Evolutionary conservation across 2,797 vertebrate genomes (phyloP).

Genomic region (Molossus alvarezi): DNA sequence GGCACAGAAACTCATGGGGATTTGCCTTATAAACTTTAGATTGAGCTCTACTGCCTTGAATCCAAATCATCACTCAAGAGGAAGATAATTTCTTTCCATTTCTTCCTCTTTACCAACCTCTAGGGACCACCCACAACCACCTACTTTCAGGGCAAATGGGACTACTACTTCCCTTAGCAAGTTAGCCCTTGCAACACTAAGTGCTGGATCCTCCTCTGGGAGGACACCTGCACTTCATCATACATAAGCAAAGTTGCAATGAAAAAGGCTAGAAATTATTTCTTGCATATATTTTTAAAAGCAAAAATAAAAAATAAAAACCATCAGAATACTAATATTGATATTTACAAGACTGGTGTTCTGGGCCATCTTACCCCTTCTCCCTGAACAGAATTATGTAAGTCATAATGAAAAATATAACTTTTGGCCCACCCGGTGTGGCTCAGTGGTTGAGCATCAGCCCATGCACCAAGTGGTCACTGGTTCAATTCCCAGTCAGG

Average conservation of each 20-base stretch:
- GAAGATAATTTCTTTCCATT: not conserved
- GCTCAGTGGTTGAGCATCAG: no score
- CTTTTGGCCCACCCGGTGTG: not conserved
- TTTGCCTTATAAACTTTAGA: not conserved
- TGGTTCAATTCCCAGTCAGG: no score
- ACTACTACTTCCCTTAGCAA: not conserved
- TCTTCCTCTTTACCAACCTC: not conserved
- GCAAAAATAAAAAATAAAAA: not conserved
- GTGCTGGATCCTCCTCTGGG: not conserved
- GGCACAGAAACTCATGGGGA: not conserved
- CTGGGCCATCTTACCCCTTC: not conserved
- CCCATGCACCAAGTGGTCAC: no score
- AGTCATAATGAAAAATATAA: not conserved
- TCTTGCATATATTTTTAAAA: not conserved
- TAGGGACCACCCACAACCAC: not conserved
- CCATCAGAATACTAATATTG: not conserved
- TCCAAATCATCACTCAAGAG: not conserved
- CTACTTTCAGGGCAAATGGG: not conserved
- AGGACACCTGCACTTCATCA: not conserved
- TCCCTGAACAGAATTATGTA: not conserved
- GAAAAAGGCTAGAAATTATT: not conserved
- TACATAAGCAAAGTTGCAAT: constrained; percentile 13
- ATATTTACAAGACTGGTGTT: constrained; percentile 36
- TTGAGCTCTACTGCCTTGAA: constrained; percentile 8
- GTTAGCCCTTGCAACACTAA: not conserved